phyloP scores from a whole-genome alignment of 2,113 vertebrate species.

The Plecotus auritus region DNA sequence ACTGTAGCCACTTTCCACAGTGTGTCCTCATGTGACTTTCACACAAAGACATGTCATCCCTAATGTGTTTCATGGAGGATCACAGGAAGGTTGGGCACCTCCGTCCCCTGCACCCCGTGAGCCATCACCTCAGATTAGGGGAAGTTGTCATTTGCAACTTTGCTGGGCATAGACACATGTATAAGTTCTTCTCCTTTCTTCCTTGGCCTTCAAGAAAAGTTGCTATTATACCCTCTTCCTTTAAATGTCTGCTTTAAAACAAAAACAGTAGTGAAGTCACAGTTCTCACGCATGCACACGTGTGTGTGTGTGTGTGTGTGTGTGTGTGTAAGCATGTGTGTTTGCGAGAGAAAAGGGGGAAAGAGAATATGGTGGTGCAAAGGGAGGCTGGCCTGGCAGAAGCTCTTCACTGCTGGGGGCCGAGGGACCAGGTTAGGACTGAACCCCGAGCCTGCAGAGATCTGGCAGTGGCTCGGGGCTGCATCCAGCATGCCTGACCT shows the following conservation, averaged over 20 bases:
- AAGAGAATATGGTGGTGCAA: not conserved
- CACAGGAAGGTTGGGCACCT: not conserved
- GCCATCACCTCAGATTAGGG: not conserved
- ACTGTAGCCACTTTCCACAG: too few species aligned
- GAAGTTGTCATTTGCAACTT: not conserved
- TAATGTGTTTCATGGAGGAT: not conserved
- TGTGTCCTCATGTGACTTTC: not conserved
- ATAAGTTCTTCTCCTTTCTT: not conserved
- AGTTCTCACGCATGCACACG: not conserved
- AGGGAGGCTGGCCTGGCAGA: not conserved
- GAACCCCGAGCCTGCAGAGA: constrained; percentile 19
- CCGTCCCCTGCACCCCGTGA: accelerated
- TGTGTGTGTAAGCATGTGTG: not conserved
- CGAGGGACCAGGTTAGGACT: not conserved
- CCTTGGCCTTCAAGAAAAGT: not conserved
- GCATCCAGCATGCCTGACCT: constrained; percentile 26
- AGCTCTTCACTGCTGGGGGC: not conserved
- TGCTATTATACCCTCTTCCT: not conserved
- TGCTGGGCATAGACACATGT: not conserved
- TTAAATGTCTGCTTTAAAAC: not conserved
- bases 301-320: not conserved
- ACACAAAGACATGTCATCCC: not conserved
- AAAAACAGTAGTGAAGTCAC: not conserved
- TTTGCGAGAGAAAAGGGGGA: not conserved
- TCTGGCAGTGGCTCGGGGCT: not conserved